Conservation (phyloP, 2,113 vertebrate species). For the Okapia johnstoni region DNA sequence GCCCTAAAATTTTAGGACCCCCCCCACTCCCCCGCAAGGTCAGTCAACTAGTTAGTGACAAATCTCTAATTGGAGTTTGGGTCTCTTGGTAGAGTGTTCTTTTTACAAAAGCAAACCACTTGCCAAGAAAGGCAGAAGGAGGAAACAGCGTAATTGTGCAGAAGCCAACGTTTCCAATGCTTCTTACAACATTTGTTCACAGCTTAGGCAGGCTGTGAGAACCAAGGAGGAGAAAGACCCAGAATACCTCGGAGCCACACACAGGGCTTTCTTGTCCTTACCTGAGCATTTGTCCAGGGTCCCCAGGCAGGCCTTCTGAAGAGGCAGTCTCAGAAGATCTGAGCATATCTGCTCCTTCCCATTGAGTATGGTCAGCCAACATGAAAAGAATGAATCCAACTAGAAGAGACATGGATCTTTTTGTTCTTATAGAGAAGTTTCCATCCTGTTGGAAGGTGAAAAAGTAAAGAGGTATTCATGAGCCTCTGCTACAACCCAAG, state of each 20-base stretch:
- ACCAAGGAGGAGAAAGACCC: background rate
- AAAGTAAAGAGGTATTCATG: background rate
- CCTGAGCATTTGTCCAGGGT: background rate
- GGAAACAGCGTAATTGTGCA: background rate
- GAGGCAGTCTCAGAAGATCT: background rate
- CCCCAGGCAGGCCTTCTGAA: background rate
- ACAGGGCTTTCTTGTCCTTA: background rate
- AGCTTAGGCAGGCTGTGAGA: background rate
- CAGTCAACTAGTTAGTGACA: background rate
- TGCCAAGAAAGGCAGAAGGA: background rate
- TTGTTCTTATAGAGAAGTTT: background rate
- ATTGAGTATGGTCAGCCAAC: background rate
- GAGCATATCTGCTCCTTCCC: background rate
- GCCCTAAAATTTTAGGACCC: background rate
- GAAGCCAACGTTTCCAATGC: background rate
- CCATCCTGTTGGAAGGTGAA: background rate
- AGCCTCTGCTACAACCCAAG: background rate
- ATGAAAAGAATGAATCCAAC: background rate
- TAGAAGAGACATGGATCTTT: background rate
- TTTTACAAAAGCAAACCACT: background rate
- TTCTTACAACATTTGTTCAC: background rate
- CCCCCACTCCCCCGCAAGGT: background rate
- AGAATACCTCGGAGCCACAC: background rate
- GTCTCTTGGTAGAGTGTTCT: background rate
- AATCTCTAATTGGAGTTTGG: background rate